Percentiles rank a stretch among this genome's conserved stretches.
Conservation (phyloP, 1,140 invertebrate genomes). For the Lasioglossum baleicum region DNA sequence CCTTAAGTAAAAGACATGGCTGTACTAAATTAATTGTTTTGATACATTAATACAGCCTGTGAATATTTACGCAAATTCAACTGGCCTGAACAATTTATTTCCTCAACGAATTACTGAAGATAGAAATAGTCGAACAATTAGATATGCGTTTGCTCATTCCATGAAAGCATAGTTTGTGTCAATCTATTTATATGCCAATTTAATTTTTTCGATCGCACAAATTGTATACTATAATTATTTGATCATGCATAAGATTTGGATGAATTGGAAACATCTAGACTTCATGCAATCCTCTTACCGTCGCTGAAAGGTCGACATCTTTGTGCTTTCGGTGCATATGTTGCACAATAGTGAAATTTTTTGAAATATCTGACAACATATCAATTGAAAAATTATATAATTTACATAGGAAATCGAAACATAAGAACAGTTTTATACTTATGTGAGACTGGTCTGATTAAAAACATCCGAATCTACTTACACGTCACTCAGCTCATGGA, state of each 20-base stretch:
- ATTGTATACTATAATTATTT: too few species aligned
- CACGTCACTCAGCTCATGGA: slow-evolving; percentile 81
- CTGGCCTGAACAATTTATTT: too few species aligned
- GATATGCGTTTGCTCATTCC: too few species aligned
- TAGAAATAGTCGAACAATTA: too few species aligned
- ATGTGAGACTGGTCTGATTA: not conserved
- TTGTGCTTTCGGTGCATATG: slow-evolving; percentile 82
- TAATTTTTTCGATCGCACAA: too few species aligned
- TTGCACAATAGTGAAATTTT: slow-evolving; percentile 85
- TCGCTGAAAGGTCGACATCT: slow-evolving; percentile 85
- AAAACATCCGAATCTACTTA: slow-evolving; percentile 61
- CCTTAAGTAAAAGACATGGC: slow-evolving; percentile 60
- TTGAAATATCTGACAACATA: slow-evolving; percentile 83
- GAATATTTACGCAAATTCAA: too few species aligned
- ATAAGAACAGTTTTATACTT: not conserved
- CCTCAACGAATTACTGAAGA: too few species aligned
- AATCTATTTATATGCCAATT: too few species aligned
- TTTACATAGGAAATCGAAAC: not conserved
- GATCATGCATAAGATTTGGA: too few species aligned
- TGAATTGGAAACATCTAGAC: not conserved
- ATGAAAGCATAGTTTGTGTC: too few species aligned
- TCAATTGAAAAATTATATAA: not conserved
- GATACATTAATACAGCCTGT: too few species aligned
- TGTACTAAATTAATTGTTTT: not conserved
- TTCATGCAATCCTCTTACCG: slow-evolving; percentile 76